phyloP scores from a whole-genome alignment of 2,113 vertebrate species.

The Phoenicopterus ruber region DNA sequence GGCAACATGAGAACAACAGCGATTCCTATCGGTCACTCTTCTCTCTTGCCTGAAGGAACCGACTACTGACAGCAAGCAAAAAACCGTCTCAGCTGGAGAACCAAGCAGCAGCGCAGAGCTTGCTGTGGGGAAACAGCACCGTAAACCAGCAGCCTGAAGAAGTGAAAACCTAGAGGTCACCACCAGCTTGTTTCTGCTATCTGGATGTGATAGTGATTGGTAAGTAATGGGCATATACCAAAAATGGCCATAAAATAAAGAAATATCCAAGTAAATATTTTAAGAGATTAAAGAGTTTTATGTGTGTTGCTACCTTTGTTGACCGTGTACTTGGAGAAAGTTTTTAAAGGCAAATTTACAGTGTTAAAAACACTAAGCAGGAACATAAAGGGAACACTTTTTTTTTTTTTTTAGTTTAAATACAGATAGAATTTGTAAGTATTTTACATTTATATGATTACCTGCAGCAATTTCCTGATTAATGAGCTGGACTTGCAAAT shows the following conservation, averaged over 20 bases:
- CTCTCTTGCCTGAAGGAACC: background rate
- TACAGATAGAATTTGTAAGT: background rate
- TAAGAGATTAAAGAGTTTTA: background rate
- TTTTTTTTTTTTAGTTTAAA: background rate
- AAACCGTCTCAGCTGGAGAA: background rate
- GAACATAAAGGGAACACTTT: background rate
- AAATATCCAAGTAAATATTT: background rate
- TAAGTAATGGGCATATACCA: background rate
- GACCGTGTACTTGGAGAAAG: background rate
- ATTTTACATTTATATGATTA: constrained; percentile 35
- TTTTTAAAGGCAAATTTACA: background rate
- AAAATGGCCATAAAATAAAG: background rate
- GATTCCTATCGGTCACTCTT: background rate
- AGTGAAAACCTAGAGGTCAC: background rate
- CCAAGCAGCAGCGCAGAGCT: background rate
- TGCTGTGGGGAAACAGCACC: background rate
- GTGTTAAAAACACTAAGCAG: background rate
- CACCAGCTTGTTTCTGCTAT: background rate
- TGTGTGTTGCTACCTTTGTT: background rate
- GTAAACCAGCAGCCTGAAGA: background rate
- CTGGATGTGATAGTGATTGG: background rate
- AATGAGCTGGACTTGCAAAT: constrained; percentile 87
- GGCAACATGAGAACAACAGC: background rate
- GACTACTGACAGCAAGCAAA: background rate
- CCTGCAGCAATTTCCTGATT: constrained; percentile 86